Conservation (phyloP, 2,888 invertebrate genomes). For the Agonopterix heracliana region DNA sequence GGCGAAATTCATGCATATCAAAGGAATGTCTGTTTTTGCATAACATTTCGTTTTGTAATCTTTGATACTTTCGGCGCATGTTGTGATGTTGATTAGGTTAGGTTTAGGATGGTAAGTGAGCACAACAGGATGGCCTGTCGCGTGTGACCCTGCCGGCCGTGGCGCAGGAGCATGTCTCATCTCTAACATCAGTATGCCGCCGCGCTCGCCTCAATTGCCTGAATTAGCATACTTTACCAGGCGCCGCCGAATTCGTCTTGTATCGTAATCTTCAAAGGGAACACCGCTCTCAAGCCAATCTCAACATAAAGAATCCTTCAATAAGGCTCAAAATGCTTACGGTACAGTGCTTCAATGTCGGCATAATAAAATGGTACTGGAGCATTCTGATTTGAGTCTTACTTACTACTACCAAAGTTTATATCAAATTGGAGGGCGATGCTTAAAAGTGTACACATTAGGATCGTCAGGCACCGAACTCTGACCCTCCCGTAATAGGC, state of each 20-base stretch:
- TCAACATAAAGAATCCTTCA: constrained; percentile 16
- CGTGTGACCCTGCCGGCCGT: constrained; percentile 27
- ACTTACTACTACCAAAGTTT: constrained; percentile 12
- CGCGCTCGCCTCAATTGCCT: constrained; percentile 39
- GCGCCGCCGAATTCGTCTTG: constrained; percentile 59
- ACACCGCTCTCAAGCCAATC: constrained; percentile 30
- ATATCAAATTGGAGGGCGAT: constrained; percentile 11
- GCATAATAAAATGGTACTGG: background rate
- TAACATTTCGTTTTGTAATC: no score
- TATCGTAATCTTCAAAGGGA: constrained; percentile 46
- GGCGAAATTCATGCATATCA: background rate
- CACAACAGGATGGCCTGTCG: background rate
- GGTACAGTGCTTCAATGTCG: constrained; percentile 1
- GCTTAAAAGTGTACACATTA: constrained; percentile 28
- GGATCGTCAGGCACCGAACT: constrained; percentile 44
- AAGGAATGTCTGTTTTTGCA: no score
- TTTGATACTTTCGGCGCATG: no score
- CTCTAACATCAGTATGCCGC: constrained; percentile 20
- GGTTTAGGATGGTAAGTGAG: no score
- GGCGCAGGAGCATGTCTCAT: background rate
- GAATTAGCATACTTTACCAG: constrained; percentile 62
- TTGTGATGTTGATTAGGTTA: no score
- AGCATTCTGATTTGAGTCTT: constrained; percentile 19
- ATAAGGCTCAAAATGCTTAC: constrained; percentile 24
- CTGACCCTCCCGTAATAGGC: constrained; percentile 52